These are phyloP conservation scores for Rhabdornis inornatus DNA, from an alignment of 2,113 vertebrate genomes.

Conservation along the genomic window DNA sequence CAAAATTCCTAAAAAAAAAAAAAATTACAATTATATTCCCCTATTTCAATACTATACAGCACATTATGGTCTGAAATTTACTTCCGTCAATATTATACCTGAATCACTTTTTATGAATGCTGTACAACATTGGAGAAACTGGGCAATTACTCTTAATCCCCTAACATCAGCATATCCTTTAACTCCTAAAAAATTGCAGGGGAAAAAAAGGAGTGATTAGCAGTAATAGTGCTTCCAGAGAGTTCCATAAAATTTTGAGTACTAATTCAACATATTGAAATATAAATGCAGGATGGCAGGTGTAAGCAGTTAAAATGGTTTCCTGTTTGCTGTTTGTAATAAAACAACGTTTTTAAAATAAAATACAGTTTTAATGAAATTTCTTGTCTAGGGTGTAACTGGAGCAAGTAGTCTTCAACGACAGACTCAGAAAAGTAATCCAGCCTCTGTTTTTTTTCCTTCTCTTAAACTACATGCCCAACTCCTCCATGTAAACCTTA, in stretches of 20 bases:
- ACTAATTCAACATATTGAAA: not conserved
- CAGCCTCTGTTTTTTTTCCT: not conserved
- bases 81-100: not conserved
- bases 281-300: not conserved
- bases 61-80: not conserved
- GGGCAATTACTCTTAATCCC: not conserved
- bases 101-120: not conserved
- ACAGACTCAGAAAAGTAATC: not conserved
- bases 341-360: not conserved
- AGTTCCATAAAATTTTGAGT: not conserved
- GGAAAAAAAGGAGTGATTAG: not conserved
- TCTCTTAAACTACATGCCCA: not conserved
- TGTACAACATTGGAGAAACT: not conserved
- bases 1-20: not conserved
- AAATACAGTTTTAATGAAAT: not conserved
- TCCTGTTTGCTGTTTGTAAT: not conserved
- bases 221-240: not conserved
- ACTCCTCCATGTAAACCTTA: not conserved
- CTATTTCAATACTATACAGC: not conserved
- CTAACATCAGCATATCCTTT: not conserved
- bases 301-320: not conserved
- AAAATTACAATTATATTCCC: not conserved
- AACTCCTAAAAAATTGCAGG: not conserved
- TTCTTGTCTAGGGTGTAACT: not conserved
- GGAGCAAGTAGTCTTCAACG: not conserved